Evolutionary conservation across 2,797 vertebrate species (phyloP), one percentile per base, ranked within the genome.

Genomic region (Alectoris magna): DNA sequence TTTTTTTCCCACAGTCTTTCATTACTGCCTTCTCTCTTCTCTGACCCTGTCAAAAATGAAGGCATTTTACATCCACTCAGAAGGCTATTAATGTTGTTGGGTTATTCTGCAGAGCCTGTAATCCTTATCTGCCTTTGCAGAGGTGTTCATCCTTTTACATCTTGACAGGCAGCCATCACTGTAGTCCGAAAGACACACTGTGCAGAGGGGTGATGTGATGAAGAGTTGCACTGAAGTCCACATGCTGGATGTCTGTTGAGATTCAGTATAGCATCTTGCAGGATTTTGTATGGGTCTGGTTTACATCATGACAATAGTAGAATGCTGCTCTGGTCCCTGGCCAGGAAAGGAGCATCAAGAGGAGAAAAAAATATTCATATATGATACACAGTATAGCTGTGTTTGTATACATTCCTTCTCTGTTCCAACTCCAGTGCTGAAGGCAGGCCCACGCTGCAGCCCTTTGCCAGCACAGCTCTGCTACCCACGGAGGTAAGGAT

Each of bases 101-200:
- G 41, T 86, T 44, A 6, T 69, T 90, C 39, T 55, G 62, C 51
- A 73, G 60, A n/a, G 31, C 3, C 4, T 15, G 3, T 10, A 5
- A 9, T 49, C 24, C 23, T 59, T 23, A 27, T 18, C 4, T 16
- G 9, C 34, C 18, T 48, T 34, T 66, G 4, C 2, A 18, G 22
- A 29, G 7, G 13, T 44, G 13, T 55, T 13, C 34, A 10, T 36
- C 53, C 55, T 55, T 75, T 55, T 36, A 11, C 38, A 18, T 14
- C 68, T 60, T 48, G 64, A 16, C 12, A 62, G 43, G 2, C 0
- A 0, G 19, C 22, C 5, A 0, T 34, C 34, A 34, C 34, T 34
- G 34, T 34, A 34, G 34, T 34, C 34, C 34, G 34, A 34, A 34
- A 34, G 34, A 34, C 34, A 34, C 34, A 34, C 34, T 34, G 34